Evolutionary conservation across 2,888 invertebrate genomes (phyloP).

Genomic region (Drosophila phalerata): DNA sequence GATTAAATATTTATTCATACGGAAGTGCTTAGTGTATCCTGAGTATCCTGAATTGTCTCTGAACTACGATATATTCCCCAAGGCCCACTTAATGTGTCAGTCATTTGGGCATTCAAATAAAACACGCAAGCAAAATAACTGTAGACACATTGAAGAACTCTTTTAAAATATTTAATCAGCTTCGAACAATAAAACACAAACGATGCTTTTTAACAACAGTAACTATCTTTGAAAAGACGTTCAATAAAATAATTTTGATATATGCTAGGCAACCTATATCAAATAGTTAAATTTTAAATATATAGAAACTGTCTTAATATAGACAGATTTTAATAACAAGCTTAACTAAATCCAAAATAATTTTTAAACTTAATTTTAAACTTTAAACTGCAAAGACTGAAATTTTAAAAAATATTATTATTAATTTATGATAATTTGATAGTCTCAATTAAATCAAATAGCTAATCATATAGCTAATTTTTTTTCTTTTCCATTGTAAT

Average conservation of each 20-base stretch:
- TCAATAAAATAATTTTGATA: not conserved
- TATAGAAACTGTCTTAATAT: too few relatives aligned
- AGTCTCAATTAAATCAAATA: too few relatives aligned
- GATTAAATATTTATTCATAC: constrained; percentile 70
- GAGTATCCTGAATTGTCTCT: constrained; percentile 41
- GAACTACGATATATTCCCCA: constrained; percentile 14
- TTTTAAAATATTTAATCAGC: not conserved
- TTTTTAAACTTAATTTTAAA: too few relatives aligned
- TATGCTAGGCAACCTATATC: not conserved
- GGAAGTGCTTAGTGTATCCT: constrained; percentile 66
- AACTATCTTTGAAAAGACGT: not conserved
- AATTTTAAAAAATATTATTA: too few relatives aligned
- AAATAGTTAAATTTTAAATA: not conserved
- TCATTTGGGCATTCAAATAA: constrained; percentile 20
- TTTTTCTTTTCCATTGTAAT: too few relatives aligned
- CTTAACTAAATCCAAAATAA: too few relatives aligned
- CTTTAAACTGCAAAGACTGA: too few relatives aligned
- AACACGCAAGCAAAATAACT: not conserved
- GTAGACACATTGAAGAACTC: not conserved
- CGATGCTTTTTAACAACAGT: not conserved
- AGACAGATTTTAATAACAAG: too few relatives aligned
- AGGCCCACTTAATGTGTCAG: constrained; percentile 37
- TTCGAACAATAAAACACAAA: not conserved
- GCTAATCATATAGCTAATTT: too few relatives aligned
- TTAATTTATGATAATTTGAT: too few relatives aligned